Evolutionary conservation across 2,113 vertebrate species (phyloP).

Genomic region (Lepus americanus): DNA sequence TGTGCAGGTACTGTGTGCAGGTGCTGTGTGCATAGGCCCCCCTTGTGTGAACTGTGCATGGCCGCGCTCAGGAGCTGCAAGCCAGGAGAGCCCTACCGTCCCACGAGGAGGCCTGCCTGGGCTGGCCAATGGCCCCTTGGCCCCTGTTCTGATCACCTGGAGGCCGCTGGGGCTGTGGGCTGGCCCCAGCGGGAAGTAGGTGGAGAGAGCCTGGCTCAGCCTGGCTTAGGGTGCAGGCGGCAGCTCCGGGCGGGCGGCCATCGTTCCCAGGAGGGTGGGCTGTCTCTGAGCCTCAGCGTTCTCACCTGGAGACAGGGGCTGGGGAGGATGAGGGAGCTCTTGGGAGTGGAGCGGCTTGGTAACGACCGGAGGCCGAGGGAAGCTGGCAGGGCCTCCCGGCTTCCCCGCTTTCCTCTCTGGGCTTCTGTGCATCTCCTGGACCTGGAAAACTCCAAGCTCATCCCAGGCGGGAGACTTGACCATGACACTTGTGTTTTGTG

Average conservation of each 20-base stretch:
- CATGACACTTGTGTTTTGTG: background rate
- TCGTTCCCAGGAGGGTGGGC: rapidly evolving
- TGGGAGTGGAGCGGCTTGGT: too few relatives aligned
- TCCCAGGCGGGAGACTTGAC: background rate
- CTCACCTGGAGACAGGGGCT: background rate
- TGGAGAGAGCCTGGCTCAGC: background rate
- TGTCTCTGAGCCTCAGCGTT: background rate
- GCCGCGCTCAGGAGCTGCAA: background rate
- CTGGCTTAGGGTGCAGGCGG: background rate
- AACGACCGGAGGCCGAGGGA: too few relatives aligned
- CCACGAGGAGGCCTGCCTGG: background rate
- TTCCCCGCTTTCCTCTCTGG: too few relatives aligned
- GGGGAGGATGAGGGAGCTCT: background rate
- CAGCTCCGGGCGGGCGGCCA: background rate
- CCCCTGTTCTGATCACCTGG: too few relatives aligned
- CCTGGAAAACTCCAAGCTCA: background rate
- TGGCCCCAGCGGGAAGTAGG: too few relatives aligned
- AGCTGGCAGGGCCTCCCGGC: background rate
- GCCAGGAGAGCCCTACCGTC: background rate
- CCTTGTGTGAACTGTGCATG: rapidly evolving
- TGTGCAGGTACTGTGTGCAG: too few relatives aligned
- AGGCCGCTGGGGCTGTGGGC: background rate
- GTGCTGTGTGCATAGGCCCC: background rate
- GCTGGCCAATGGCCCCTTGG: background rate
- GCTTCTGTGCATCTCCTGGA: too few relatives aligned